Evolutionary conservation across 2,888 invertebrate genomes (phyloP).

Genomic region (Tromatobia lineatoria): DNA sequence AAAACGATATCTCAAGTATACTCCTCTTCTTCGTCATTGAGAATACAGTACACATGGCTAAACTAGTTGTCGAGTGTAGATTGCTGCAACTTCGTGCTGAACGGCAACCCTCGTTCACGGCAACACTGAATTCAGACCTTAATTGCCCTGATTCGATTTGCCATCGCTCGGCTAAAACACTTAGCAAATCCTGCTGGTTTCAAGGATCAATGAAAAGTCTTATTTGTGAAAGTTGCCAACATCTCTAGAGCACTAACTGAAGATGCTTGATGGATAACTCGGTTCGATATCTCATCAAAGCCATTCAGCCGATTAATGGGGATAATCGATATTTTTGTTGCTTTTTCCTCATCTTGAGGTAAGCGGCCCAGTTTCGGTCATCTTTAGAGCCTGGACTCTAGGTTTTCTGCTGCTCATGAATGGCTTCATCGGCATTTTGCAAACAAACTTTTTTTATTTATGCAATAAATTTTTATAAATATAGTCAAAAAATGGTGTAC

Average conservation of each 20-base stretch:
- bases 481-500: too few species aligned
- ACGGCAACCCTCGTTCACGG: conserved; percentile 41
- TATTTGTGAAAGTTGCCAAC: conserved; percentile 20
- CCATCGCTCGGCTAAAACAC: conserved; percentile 64
- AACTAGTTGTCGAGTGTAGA: conserved; percentile 43
- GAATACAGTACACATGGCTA: conserved; percentile 33
- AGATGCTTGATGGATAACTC: conserved; percentile 31
- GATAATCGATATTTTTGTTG: background rate
- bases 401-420: too few species aligned
- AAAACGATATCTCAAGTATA: conserved; percentile 13
- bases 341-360: background rate
- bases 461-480: too few species aligned
- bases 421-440: too few species aligned
- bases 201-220: conserved; percentile 34
- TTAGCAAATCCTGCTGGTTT: conserved; percentile 35
- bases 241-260: background rate
- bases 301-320: background rate
- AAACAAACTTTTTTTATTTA: too few species aligned
- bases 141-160: conserved; percentile 84
- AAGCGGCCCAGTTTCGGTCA: too few species aligned
- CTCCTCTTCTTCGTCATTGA: conserved; percentile 41
- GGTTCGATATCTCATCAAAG: conserved; percentile 4
- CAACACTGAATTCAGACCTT: conserved; percentile 82
- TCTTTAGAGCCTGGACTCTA: too few species aligned
- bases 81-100: conserved; percentile 32